Percentiles rank a stretch among this genome's conserved stretches.
These are phyloP conservation scores for Anguilla rostrata DNA, from an alignment of 2,113 vertebrate species.

Conservation along the genomic window DNA sequence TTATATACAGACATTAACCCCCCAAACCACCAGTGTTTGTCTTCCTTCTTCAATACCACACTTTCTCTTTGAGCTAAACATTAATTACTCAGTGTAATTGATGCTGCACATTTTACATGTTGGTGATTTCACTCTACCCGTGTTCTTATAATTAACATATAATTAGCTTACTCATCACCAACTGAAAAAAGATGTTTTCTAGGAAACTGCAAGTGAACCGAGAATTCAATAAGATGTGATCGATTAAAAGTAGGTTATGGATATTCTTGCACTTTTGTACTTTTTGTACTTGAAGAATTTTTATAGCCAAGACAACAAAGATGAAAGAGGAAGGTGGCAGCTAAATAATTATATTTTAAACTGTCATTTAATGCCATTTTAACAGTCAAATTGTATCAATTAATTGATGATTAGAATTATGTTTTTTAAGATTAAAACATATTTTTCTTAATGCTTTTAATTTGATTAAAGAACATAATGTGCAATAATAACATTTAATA, in stretches of 20 bases:
- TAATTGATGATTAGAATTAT: too few species aligned
- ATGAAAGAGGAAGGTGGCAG: too few species aligned
- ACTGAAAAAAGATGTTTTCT: conserved; percentile 6
- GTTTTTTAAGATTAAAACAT: too few species aligned
- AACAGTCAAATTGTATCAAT: too few species aligned
- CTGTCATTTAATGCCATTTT: too few species aligned
- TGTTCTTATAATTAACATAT: conserved; percentile 17
- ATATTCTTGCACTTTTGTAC: background rate
- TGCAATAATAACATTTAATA: too few species aligned
- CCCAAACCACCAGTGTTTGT: too few species aligned
- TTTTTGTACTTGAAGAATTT: background rate
- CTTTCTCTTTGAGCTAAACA: background rate
- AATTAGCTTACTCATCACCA: conserved; percentile 11
- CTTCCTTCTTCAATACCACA: too few species aligned
- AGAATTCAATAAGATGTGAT: background rate
- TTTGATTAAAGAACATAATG: too few species aligned
- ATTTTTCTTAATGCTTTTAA: too few species aligned
- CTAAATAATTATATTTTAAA: too few species aligned
- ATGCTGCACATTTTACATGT: conserved; percentile 18
- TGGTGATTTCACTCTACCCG: background rate
- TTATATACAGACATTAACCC: too few species aligned
- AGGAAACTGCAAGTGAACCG: conserved; percentile 9
- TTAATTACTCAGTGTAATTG: conserved; percentile 15
- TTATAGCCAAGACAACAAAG: background rate
- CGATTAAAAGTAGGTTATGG: background rate